Percentiles rank a stretch among this genome's conserved stretches.
These are phyloP conservation scores for Drosophila birchii DNA, from an alignment of 2,888 invertebrate genomes.

Conservation along the genomic window DNA sequence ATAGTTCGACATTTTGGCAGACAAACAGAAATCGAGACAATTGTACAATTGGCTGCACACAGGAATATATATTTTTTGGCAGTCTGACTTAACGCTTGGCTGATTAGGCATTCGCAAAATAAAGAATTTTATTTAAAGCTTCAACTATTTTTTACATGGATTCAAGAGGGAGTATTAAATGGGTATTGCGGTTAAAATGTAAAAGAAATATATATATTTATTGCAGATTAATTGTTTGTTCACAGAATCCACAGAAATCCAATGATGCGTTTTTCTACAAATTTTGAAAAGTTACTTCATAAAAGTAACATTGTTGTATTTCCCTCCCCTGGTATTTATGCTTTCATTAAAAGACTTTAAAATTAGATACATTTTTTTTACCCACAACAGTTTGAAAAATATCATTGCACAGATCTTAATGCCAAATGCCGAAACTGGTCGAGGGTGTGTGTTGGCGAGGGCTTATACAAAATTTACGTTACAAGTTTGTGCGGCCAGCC, in stretches of 20 bases:
- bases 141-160: neutral
- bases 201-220: neutral
- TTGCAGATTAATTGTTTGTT: neutral
- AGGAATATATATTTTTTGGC: conserved; percentile 45
- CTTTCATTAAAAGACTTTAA: neutral
- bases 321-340: too few species aligned
- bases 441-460: conserved; percentile 51
- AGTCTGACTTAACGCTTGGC: conserved; percentile 22
- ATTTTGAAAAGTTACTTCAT: neutral
- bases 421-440: conserved; percentile 55
- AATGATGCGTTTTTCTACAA: neutral
- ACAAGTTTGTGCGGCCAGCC: conserved; percentile 56
- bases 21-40: conserved; percentile 49
- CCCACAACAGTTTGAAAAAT: conserved; percentile 19
- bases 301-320: neutral
- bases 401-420: conserved; percentile 45
- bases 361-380: conserved; percentile 9
- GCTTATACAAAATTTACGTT: conserved; percentile 59
- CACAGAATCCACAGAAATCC: neutral
- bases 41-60: conserved; percentile 47
- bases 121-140: conserved; percentile 1
- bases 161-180: neutral
- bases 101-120: conserved; percentile 8
- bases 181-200: neutral
- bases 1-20: conserved; percentile 44